Evolutionary conservation across 2,888 invertebrate genomes (phyloP).

Genomic region (Mantis religiosa): DNA sequence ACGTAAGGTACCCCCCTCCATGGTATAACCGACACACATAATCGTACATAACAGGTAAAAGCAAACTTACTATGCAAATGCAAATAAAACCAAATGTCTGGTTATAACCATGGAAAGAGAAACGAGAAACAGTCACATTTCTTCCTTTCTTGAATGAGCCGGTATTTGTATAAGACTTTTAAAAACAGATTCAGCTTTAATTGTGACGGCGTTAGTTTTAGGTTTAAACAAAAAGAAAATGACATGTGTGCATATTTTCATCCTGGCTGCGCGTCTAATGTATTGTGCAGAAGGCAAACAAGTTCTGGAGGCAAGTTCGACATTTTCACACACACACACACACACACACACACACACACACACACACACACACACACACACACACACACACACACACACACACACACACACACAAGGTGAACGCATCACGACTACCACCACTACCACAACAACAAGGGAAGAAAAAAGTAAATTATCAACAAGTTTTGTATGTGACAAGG

Average conservation of each 20-base stretch:
- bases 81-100: no score
- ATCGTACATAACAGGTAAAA: no score
- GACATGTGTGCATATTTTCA: not conserved
- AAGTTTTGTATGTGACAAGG: constrained; percentile 1
- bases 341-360: no score
- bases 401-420: no score
- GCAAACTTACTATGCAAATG: no score
- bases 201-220: not conserved
- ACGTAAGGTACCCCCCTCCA: no score
- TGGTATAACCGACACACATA: no score
- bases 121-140: no score
- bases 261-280: not conserved
- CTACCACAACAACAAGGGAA: not conserved
- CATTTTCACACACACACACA: not conserved
- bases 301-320: not conserved
- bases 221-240: not conserved
- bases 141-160: no score
- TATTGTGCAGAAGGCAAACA: not conserved
- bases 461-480: not conserved
- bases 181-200: not conserved
- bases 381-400: no score
- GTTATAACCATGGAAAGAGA: no score
- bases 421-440: not conserved
- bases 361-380: no score
- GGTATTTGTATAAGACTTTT: not conserved